A percentile compares a stretch with the other conserved stretches of the same genome.
Conservation (phyloP, 2,888 invertebrate genomes). For the Mesorhabditis belari region DNA sequence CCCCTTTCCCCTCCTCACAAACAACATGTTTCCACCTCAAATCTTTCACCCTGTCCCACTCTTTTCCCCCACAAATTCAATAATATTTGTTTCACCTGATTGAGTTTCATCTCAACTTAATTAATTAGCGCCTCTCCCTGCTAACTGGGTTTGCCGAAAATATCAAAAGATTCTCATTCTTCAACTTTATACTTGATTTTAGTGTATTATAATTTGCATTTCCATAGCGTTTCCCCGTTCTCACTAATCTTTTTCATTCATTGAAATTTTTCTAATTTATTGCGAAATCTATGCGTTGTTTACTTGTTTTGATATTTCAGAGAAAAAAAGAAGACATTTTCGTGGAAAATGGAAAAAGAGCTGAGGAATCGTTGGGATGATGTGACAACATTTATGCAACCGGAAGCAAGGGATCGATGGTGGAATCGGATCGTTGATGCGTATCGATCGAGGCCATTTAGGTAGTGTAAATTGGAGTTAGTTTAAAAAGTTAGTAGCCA, state of each 20-base stretch:
- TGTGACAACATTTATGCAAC: not conserved
- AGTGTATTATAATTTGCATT: no score
- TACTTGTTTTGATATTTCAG: no score
- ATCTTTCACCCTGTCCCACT: not conserved
- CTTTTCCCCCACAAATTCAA: not conserved
- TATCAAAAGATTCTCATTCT: no score
- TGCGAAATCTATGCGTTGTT: no score
- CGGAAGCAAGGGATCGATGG: not conserved
- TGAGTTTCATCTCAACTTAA: no score
- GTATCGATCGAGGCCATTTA: not conserved
- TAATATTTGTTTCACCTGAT: constrained; percentile 6
- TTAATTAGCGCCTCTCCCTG: no score
- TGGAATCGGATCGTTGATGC: not conserved
- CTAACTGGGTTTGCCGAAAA: no score
- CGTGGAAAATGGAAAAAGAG: not conserved
- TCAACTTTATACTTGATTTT: no score
- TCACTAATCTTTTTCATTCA: no score
- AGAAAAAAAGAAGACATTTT: no score
- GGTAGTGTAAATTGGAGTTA: not conserved
- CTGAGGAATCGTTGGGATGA: not conserved
- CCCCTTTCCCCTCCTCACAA: constrained; percentile 1
- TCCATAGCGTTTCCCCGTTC: no score
- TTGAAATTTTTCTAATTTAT: no score
- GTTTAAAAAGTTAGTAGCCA: not conserved
- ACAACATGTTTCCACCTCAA: constrained; percentile 1